phyloP scores from a whole-genome alignment of 2,797 vertebrate genomes.

The Muraenolepis orangiensis region DNA sequence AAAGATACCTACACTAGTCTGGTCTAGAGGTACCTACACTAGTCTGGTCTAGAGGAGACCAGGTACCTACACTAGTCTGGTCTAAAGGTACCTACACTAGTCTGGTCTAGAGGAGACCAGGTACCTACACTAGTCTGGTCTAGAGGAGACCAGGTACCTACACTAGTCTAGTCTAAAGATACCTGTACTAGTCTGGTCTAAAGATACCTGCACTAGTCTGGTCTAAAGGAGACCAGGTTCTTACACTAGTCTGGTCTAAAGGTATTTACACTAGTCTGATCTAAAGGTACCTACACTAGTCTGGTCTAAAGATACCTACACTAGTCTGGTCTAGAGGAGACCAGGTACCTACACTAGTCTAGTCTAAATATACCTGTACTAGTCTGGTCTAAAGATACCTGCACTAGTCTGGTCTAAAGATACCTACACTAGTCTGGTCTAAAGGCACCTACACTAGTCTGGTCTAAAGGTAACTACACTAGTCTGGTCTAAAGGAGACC shows the following conservation, averaged over 20 bases:
- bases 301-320: not conserved
- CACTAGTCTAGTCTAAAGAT: not conserved
- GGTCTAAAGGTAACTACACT: not conserved
- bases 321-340: not conserved
- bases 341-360: too few species aligned
- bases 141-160: constrained; percentile 71
- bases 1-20: not conserved
- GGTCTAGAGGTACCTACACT: too few species aligned
- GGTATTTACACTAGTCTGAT: constrained; percentile 68
- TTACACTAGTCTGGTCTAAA: not conserved
- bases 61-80: not conserved
- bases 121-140: constrained; percentile 80
- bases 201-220: too few species aligned
- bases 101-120: constrained; percentile 79
- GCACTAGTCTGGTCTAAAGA: too few species aligned
- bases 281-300: constrained; percentile 63
- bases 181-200: not conserved
- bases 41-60: too few species aligned
- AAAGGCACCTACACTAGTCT: constrained; percentile 62
- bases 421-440: constrained; percentile 80
- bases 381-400: not conserved
- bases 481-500: too few species aligned
- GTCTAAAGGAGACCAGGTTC: too few species aligned
- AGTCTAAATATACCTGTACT: not conserved
- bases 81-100: not conserved